Base-by-base conservation (phyloP, 2,888 invertebrate genomes). In the Dicroscelio sp. region DNA sequence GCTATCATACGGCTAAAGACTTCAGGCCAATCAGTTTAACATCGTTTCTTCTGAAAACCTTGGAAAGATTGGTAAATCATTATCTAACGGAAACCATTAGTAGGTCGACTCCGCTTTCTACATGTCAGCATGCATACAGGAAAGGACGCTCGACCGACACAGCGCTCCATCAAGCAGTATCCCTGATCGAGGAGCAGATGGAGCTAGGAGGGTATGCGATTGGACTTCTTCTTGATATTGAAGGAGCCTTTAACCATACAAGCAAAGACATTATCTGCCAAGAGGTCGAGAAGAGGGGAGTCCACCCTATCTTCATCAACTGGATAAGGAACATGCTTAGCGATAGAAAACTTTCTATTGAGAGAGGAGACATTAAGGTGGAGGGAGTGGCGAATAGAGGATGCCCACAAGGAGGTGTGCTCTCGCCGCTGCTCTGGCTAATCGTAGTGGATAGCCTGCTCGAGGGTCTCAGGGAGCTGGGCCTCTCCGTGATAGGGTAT, bases 101-200 rank as follows among this genome's bases (percentile, higher is more conserved):
- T 6, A n/a, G 6, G n/a, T n/a, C 6, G n/a, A 8, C 52, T 20
- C n/a, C n/a, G 14, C 31, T 75, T 23, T 58, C 58, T 10, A 8
- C 31, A 10, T 12, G 35, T 23, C 58, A 75, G 12, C 75, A 58
- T 35, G 55, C 73, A 14, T 75, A 58, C n/a, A 75, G 75, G 17
- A 75, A 23, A 25, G 58, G 55, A 10, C 27, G n/a, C 25, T 75
- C 75, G 20, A 58, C 35, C 1, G 75, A 75, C 17, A 17, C 73
- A 12, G 73, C 73, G 0, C 35, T 76, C 2, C 76, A 76, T 23
- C 76, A 76, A 25, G 58, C 76, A 76, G 58, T 58, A 12, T 60
- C 76, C 12, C 20, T 25, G 4, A 76, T 76, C 25, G 76, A 76
- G 25, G 35, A 35, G 35, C 58, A 76, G 25, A 17, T 76, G 8